phyloP scores from a whole-genome alignment of 2,797 vertebrate species.

The Cryptoprocta ferox region DNA sequence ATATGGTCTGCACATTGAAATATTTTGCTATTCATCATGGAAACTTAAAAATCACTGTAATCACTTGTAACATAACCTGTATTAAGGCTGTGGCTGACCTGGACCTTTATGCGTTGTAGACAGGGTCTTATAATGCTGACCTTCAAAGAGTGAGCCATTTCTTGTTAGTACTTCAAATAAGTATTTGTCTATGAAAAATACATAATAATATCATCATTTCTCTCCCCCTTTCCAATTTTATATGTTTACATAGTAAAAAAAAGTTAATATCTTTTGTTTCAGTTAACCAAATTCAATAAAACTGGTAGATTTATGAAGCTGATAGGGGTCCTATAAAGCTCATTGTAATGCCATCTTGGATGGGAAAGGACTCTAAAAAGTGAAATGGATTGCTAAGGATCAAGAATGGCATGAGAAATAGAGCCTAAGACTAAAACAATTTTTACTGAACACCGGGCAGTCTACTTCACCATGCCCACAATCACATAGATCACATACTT shows the following conservation, averaged over 20 bases:
- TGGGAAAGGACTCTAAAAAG: not conserved
- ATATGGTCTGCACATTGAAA: not conserved
- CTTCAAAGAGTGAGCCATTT: not conserved
- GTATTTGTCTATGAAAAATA: not conserved
- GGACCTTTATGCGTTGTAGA: not conserved
- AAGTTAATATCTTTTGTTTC: not conserved
- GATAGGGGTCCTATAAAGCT: rapidly evolving
- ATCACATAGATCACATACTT: rapidly evolving
- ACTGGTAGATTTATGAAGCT: not conserved
- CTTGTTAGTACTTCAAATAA: not conserved
- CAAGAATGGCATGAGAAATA: not conserved
- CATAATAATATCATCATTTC: not conserved
- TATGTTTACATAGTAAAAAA: not conserved
- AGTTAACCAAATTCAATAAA: not conserved
- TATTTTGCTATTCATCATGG: not conserved
- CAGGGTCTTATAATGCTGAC: not conserved
- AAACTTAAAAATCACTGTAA: not conserved
- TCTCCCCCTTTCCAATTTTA: not conserved
- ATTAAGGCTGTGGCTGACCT: not conserved
- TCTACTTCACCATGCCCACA: not conserved
- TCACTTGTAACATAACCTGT: not conserved
- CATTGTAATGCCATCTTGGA: not conserved
- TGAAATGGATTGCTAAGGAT: not conserved
- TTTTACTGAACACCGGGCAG: not conserved
- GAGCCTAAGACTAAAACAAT: not conserved